Percentiles rank a stretch among this genome's conserved stretches.
Conservation (phyloP, 2,797 vertebrate genomes). For the Chelon labrosus region DNA sequence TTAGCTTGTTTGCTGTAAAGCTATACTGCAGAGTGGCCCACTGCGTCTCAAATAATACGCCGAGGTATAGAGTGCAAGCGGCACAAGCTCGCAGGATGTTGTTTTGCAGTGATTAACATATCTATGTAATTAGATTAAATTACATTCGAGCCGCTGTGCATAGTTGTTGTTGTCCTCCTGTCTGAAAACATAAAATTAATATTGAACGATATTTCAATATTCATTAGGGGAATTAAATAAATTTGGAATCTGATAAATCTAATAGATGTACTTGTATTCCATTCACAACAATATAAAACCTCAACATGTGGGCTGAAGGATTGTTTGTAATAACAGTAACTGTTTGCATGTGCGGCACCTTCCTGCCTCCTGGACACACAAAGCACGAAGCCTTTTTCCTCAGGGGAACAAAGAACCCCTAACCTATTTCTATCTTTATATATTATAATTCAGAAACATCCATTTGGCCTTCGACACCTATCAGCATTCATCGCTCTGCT, state of each 20-base stretch:
- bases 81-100: background rate
- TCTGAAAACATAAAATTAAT: background rate
- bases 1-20: background rate
- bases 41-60: background rate
- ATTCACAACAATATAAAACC: background rate
- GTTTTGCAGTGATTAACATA: conserved; percentile 22
- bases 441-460: no score
- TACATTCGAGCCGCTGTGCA: background rate
- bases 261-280: background rate
- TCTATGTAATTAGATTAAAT: conserved; percentile 29
- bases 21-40: background rate
- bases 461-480: no score
- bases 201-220: no score
- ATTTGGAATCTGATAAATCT: background rate
- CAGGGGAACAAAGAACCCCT: no score
- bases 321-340: background rate
- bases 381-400: no score
- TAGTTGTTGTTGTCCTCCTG: conserved; percentile 24
- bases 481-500: no score
- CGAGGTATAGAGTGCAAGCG: background rate
- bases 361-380: no score
- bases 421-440: no score
- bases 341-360: no score
- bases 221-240: no score
- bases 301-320: background rate